Evolutionary conservation across 2,113 vertebrate species (phyloP).

Genomic region (Arenaria interpres): DNA sequence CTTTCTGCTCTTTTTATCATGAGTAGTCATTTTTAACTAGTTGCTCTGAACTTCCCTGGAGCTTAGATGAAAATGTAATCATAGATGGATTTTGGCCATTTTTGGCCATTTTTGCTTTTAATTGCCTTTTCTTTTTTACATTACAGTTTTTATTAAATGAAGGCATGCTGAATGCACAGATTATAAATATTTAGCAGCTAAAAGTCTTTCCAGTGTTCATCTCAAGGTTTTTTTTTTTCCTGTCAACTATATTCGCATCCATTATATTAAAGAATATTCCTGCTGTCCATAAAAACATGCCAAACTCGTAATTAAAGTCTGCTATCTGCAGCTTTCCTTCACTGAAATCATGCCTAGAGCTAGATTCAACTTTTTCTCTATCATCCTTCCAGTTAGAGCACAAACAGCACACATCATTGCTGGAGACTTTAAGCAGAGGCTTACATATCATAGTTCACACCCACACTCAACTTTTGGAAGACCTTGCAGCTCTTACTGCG

Average conservation of each 20-base stretch:
- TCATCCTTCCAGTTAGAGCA: background rate
- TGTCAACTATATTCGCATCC: background rate
- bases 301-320: background rate
- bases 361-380: background rate
- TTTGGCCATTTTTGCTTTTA: background rate
- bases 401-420: background rate
- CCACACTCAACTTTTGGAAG: background rate
- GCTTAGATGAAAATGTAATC: background rate
- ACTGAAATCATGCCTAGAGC: background rate
- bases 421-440: background rate
- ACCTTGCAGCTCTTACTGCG: background rate
- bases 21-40: background rate
- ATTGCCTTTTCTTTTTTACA: background rate
- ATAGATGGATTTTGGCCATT: background rate
- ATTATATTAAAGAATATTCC: background rate
- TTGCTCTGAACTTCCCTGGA: background rate
- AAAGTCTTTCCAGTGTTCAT: background rate
- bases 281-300: background rate
- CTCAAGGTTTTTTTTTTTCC: background rate
- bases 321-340: background rate
- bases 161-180: background rate
- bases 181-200: background rate
- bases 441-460: background rate
- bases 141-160: background rate
- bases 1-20: background rate